Conservation (phyloP, 2,797 vertebrate species). For the Rhinella marina region DNA sequence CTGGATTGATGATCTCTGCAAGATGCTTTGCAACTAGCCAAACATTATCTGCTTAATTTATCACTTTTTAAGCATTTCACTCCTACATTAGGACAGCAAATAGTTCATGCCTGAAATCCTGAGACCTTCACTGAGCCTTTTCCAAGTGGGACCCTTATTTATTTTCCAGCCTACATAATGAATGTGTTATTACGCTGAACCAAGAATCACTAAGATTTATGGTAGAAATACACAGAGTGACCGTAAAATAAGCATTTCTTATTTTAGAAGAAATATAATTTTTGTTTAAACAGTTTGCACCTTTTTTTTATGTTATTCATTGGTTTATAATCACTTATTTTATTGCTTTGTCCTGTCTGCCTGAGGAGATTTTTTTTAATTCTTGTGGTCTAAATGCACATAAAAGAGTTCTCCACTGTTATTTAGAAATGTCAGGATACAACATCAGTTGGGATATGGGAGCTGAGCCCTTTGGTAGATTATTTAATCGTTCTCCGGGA, state of each 20-base stretch:
- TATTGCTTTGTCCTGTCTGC: not conserved
- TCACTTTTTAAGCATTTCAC: slow-evolving; percentile 62
- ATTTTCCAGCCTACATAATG: slow-evolving; percentile 31
- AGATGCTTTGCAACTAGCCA: slow-evolving; percentile 57
- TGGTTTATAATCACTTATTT: slow-evolving; percentile 14
- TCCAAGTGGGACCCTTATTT: slow-evolving; percentile 47
- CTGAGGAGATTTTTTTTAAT: not conserved
- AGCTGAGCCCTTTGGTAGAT: not conserved
- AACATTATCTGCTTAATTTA: slow-evolving; percentile 69
- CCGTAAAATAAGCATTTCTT: slow-evolving; percentile 1
- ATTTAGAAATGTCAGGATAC: not conserved
- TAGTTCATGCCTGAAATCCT: slow-evolving; percentile 67
- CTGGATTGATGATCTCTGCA: slow-evolving; percentile 66
- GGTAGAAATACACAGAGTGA: not conserved
- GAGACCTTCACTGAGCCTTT: slow-evolving; percentile 40
- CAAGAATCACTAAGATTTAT: slow-evolving; percentile 2
- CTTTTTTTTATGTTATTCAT: not conserved
- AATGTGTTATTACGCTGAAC: slow-evolving; percentile 28
- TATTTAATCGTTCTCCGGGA: too few relatives aligned
- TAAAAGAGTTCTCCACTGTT: not conserved
- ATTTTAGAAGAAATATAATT: not conserved
- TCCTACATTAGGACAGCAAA: slow-evolving; percentile 66
- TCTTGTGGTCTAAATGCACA: not conserved
- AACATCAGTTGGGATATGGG: not conserved
- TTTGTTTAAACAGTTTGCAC: slow-evolving; percentile 2